Evolutionary conservation across 2,113 vertebrate species (phyloP).

Genomic region (human (Homo sapiens)): GRCh38 chr16:21999001-21999500

Average conservation of each 20-base stretch:
- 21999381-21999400: slow-evolving; percentile 65
- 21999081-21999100: no score
- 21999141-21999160: slow-evolving; percentile 70
- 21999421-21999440: slow-evolving; percentile 88
- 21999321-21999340: slow-evolving; percentile 89
- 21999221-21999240: slow-evolving; percentile 81
- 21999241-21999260: slow-evolving; percentile 74
- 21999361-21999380: slow-evolving; percentile 90
- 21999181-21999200: slow-evolving; percentile 73
- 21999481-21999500: no score
- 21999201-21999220: slow-evolving; percentile 85
- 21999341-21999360: slow-evolving; percentile 93
- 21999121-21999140: slow-evolving; percentile 50
- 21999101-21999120: no score
- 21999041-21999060: no score
- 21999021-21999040: no score
- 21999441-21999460: slow-evolving; percentile 87
- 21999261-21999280: slow-evolving; percentile 84
- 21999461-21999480: slow-evolving; percentile 81
- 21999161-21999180: slow-evolving; percentile 70
- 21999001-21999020: slow-evolving; percentile 42
- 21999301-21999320: slow-evolving; percentile 92
- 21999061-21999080: no score
- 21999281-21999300: slow-evolving; percentile 88
- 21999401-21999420: slow-evolving; percentile 80